These are phyloP conservation scores for Gallinago jamesoni DNA, from an alignment of 2,113 vertebrate genomes.

Conservation along the genomic window DNA sequence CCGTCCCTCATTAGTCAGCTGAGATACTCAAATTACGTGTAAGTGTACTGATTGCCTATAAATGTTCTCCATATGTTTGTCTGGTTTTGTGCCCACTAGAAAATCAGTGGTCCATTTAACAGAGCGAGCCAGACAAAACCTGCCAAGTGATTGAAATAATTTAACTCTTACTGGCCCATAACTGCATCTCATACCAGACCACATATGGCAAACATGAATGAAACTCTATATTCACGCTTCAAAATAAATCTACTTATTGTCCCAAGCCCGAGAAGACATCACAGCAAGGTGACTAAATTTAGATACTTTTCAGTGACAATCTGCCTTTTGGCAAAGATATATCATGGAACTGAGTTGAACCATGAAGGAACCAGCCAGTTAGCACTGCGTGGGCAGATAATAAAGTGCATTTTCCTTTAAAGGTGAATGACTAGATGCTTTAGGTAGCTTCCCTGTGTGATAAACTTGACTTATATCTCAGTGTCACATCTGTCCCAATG, in stretches of 20 bases:
- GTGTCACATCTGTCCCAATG: not conserved
- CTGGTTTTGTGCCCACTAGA: constrained; percentile 24
- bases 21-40: constrained; percentile 20
- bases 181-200: not conserved
- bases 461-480: not conserved
- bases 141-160: not conserved
- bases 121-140: not conserved
- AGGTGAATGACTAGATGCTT: not conserved
- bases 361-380: not conserved
- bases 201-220: not conserved
- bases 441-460: not conserved
- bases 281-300: not conserved
- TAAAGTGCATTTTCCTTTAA: not conserved
- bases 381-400: not conserved
- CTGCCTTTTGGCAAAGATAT: not conserved
- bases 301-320: not conserved
- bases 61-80: constrained; percentile 44
- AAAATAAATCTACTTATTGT: not conserved
- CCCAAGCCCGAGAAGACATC: not conserved
- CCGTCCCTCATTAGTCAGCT: constrained; percentile 42
- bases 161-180: not conserved
- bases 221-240: not conserved
- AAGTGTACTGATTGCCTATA: constrained; percentile 8
- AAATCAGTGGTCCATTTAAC: constrained; percentile 20
- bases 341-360: not conserved